These are phyloP conservation scores for Drosophila melanosoma DNA, from an alignment of 2,888 invertebrate genomes.

Conservation along the genomic window DNA sequence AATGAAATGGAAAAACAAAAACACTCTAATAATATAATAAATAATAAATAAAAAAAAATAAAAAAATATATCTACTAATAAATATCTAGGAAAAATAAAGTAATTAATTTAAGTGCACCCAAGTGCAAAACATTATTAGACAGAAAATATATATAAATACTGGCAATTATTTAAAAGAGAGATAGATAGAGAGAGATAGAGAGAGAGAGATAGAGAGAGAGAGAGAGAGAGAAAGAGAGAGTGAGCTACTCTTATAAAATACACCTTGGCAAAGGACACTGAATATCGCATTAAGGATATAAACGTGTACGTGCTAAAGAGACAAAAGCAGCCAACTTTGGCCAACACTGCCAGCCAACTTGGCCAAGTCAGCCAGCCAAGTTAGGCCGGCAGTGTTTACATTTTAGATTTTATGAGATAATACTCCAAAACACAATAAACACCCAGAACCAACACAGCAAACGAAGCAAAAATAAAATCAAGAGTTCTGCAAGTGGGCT, in stretches of 20 bases:
- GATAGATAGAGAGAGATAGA: fast-evolving
- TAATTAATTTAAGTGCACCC: background rate
- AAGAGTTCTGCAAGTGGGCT: background rate
- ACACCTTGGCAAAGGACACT: constrained; percentile 33
- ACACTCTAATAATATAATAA: background rate
- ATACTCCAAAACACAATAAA: constrained; percentile 65
- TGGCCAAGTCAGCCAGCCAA: constrained; percentile 5
- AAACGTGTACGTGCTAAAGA: constrained; percentile 70
- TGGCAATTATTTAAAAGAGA: background rate
- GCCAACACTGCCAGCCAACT: constrained; percentile 10
- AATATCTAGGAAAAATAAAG: background rate
- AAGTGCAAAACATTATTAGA: background rate
- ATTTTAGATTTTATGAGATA: constrained; percentile 79
- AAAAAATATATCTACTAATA: background rate
- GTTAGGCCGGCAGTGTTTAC: constrained; percentile 63
- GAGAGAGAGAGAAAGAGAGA: background rate
- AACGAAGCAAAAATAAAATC: constrained; percentile 12
- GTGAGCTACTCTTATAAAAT: constrained; percentile 7
- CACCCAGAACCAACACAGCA: constrained; percentile 13
- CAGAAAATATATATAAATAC: background rate
- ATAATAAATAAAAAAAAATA: background rate
- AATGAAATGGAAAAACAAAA: background rate
- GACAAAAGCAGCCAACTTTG: constrained; percentile 43
- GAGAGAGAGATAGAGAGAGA: too few species aligned
- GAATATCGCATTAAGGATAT: constrained; percentile 61